Evolutionary conservation across 1,140 invertebrate species (phyloP), one percentile per base, ranked within the genome.

Genomic region (Mamestra configurata): DNA sequence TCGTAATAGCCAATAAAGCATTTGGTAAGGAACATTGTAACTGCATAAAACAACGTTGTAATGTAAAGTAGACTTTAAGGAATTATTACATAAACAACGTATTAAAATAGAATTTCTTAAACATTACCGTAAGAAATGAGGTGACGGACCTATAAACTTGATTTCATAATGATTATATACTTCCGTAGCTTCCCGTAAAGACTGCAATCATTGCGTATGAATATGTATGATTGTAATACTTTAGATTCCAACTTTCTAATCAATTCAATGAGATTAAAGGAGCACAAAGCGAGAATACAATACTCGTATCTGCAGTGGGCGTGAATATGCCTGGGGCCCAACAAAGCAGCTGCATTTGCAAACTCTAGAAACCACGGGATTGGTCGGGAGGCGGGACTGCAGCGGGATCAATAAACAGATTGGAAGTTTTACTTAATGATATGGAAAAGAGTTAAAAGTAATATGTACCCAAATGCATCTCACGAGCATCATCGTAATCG

Each of bases 1-100:
- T 80, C 22, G 46, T 53, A 79, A 77, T 35, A 27, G 18, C n/a
- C 46, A 31, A 77, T 77, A 68, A 77, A 53, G 24, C 70, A 51
- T 55, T 53, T 37, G 24, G 31, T 31, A 18, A 55, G 22, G 31
- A 70, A 24, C 43, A 35, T 70, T 49, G 24, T 72, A 37, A 72
- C 46, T 55, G 46, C 70, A 72, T 72, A 53, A 35, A 37, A 55
- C 24, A 72, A 51, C 22, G 40, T 15, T 27, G 43, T 35, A 20
- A 35, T 31, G n/a, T n/a, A n/a, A n/a, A 31, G 18, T 35, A 15
- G 10, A 72, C 22, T 49, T 55, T 20, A 37, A n/a, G 27, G 8
- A 72, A 51, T 10, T 27, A 35, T 71, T 35, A 53, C 68, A 53
- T 71, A 71, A 71, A 71, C 68, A 71, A 71, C 0, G 68, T 7